These are phyloP conservation scores for Pyrrhia umbra DNA, from an alignment of 2,888 invertebrate genomes.

Conservation along the genomic window DNA sequence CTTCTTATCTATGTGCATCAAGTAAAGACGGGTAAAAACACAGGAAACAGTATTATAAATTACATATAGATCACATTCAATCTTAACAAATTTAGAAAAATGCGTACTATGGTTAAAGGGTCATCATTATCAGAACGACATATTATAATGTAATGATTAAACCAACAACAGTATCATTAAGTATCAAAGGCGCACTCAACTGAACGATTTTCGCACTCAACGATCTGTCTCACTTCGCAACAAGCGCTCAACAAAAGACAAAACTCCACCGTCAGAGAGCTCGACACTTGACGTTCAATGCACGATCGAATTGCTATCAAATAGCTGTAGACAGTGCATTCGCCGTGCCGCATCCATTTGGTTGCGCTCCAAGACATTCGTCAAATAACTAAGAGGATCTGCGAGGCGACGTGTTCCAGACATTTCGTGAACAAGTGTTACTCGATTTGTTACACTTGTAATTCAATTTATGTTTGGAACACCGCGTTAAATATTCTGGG, in stretches of 20 bases:
- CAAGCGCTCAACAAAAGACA: conserved; percentile 41
- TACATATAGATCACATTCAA: too few species aligned
- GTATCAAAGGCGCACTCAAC: background rate
- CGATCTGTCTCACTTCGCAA: conserved; percentile 25
- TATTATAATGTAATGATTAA: background rate
- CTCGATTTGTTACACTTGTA: conserved; percentile 59
- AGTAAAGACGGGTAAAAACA: too few species aligned
- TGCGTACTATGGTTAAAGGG: too few species aligned
- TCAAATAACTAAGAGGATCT: conserved; percentile 69
- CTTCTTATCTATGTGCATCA: too few species aligned
- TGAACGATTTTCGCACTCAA: background rate
- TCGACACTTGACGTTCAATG: conserved; percentile 45
- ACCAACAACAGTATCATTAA: background rate
- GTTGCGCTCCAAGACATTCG: conserved; percentile 73
- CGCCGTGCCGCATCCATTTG: conserved; percentile 69
- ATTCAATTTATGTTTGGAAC: conserved; percentile 66
- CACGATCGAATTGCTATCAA: conserved; percentile 56
- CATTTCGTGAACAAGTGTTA: conserved; percentile 61
- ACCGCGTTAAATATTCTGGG: conserved; percentile 54
- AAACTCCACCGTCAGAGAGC: conserved; percentile 20
- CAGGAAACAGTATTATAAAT: too few species aligned
- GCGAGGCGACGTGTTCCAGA: conserved; percentile 46
- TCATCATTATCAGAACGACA: too few species aligned
- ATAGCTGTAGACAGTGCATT: conserved; percentile 54
- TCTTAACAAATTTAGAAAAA: too few species aligned